Conservation (phyloP, 2,113 vertebrate species). For the Melozone crissalis region DNA sequence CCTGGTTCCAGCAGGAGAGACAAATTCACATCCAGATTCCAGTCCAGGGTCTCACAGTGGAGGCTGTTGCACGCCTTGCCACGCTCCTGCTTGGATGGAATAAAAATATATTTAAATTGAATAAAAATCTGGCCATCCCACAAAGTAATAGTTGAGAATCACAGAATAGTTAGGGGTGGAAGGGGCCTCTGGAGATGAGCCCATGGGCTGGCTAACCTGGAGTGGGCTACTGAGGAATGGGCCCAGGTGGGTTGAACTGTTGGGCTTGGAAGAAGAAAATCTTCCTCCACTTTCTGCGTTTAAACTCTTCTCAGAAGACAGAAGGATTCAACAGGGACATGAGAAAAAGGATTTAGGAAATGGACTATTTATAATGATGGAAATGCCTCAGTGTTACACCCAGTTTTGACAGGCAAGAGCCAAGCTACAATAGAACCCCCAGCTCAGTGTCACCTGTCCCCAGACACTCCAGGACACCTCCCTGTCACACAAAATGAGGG, state of each 20-base stretch:
- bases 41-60: not conserved
- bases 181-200: not conserved
- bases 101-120: not conserved
- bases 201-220: not conserved
- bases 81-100: not conserved
- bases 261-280: not conserved
- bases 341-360: not conserved
- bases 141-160: not conserved
- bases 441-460: not conserved
- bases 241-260: not conserved
- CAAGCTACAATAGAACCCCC: not conserved
- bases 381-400: not conserved
- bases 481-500: not conserved
- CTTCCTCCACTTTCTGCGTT: not conserved
- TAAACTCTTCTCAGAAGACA: not conserved
- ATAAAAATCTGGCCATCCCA: not conserved
- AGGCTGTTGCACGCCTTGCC: not conserved
- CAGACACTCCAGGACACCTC: not conserved
- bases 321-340: not conserved
- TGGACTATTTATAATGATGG: not conserved
- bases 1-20: not conserved
- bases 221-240: not conserved
- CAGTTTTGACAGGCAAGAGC: not conserved
- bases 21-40: not conserved
- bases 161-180: not conserved